Evolutionary conservation across 1,140 invertebrate species (phyloP).

Genomic region (Drosophila rhopaloa): DNA sequence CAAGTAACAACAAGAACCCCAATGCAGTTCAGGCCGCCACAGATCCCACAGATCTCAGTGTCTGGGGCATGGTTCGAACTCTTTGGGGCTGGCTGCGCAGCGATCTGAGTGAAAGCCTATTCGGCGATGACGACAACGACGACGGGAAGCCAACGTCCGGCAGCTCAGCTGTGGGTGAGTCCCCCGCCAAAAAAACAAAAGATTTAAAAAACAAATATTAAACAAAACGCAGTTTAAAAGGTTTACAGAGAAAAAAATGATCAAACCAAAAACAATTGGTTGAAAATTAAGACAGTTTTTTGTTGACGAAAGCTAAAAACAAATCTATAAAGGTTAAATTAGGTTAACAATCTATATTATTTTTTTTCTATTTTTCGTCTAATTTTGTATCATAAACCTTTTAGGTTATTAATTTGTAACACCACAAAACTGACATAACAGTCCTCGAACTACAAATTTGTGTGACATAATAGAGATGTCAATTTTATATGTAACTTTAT

Average conservation of each 20-base stretch:
- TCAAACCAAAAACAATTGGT: neutral
- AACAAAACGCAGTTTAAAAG: conserved; percentile 8
- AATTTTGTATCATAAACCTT: neutral
- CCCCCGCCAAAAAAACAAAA: conserved; percentile 23
- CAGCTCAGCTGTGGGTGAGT: conserved; percentile 67
- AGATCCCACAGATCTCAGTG: conserved; percentile 70
- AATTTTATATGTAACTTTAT: neutral
- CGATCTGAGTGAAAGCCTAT: conserved; percentile 80
- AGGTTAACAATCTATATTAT: too few species aligned
- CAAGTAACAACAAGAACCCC: conserved; percentile 55
- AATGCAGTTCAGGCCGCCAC: conserved; percentile 57
- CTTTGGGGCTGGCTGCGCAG: conserved; percentile 76
- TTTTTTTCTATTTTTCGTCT: too few species aligned
- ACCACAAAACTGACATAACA: conserved; percentile 6
- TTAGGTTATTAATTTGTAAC: neutral
- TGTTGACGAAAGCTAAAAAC: too few species aligned
- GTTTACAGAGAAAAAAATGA: conserved; percentile 3
- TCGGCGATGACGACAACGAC: conserved; percentile 65
- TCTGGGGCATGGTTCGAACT: conserved; percentile 78
- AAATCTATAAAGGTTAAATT: too few species aligned
- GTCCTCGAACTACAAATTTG: neutral
- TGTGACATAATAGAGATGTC: conserved; percentile 8
- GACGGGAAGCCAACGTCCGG: conserved; percentile 53
- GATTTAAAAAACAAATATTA: conserved; percentile 11
- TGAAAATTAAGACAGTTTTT: neutral